Base-by-base conservation (phyloP, 1,140 invertebrate species). In the Anastrepha obliqua region DNA sequence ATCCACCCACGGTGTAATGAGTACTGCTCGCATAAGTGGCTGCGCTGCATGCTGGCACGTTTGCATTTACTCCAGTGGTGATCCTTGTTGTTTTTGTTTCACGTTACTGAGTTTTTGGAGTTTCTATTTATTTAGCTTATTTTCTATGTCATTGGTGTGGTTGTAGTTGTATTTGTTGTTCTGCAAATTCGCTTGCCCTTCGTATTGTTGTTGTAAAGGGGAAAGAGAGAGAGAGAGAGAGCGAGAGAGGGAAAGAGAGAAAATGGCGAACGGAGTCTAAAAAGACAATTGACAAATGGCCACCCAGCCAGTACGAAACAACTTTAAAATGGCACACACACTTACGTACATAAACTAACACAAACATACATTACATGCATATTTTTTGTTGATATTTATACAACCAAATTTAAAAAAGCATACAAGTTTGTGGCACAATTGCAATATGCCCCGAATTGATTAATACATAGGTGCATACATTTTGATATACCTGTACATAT, bases 111-210 rank as follows among this genome's bases (percentile, higher is more conserved):
- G 17, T 74, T 29, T 74, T 74, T 74, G 70, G 70, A 74, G 70
- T 44, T 74, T 74, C 17, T 47, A 74, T 74, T 74, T 74, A 42
- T 74, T 74, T 47, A 15, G 39, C 47, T 74, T 74, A 74, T 17
- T 74, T 74, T 74, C 44, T 74, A 74, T 74, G 42, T 74, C 70
- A 74, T n/a, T 47, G 39, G 44, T 74, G 70, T n/a, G 44, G 70
- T 74, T 74, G 44, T 74, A 74, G 70, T 47, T 42, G 70, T 47
- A 29, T 29, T 74, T 13, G 8, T 42, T 39, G 13, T 15, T 67
- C 39, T 39, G 65, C 39, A 29, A 29, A 29, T 29, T 67, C 13
- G 65, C 9, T 62, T 62, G 11, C 9, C 11, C 9, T 74, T 74
- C 17, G 3, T 4, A 20, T 74, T 74, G 20, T 74, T 11, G 65